Percentiles rank a stretch among this genome's conserved stretches.
phyloP scores from a whole-genome alignment of 2,888 invertebrate genomes.

The Drosophila quinaria region DNA sequence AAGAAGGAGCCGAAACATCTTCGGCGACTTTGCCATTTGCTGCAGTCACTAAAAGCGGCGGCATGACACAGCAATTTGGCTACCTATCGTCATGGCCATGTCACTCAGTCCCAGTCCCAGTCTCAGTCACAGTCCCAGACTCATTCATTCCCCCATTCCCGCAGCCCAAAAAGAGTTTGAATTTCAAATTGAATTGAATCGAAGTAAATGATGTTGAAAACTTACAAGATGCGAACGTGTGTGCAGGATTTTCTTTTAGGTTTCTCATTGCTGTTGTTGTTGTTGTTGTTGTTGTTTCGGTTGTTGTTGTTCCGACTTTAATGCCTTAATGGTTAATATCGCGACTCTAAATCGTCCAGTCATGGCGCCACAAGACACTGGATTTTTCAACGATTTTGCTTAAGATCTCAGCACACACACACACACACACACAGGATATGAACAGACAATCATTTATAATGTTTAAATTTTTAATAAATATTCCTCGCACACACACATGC shows the following conservation, averaged over 20 bases:
- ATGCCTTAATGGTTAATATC: conserved; percentile 78
- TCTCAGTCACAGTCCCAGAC: conserved; percentile 27
- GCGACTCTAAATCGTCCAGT: conserved; percentile 56
- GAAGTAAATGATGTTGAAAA: conserved; percentile 74
- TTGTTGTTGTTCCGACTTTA: conserved; percentile 44
- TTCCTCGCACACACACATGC: conserved; percentile 29
- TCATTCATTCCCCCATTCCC: conserved; percentile 7
- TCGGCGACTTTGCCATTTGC: conserved; percentile 63
- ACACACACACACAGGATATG: conserved; percentile 54
- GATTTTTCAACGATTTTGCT: conserved; percentile 33
- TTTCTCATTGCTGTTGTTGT: conserved; percentile 1
- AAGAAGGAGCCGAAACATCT: conserved; percentile 41
- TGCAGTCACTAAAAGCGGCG: conserved; percentile 58
- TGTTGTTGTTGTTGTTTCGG: conserved; percentile 7
- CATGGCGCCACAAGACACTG: conserved; percentile 74
- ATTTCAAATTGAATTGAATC: conserved; percentile 75
- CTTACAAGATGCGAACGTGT: conserved; percentile 45
- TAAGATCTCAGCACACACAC: conserved; percentile 21
- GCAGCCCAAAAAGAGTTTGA: conserved; percentile 68
- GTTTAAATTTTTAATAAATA: conserved; percentile 78
- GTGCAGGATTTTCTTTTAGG: conserved; percentile 17
- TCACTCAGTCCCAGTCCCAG: conserved; percentile 63
- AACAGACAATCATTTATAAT: conserved; percentile 75
- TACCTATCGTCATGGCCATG: conserved; percentile 73
- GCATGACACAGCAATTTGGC: conserved; percentile 73